Evolutionary conservation across 2,797 vertebrate genomes (phyloP).

Genomic region (Morus bassanus): DNA sequence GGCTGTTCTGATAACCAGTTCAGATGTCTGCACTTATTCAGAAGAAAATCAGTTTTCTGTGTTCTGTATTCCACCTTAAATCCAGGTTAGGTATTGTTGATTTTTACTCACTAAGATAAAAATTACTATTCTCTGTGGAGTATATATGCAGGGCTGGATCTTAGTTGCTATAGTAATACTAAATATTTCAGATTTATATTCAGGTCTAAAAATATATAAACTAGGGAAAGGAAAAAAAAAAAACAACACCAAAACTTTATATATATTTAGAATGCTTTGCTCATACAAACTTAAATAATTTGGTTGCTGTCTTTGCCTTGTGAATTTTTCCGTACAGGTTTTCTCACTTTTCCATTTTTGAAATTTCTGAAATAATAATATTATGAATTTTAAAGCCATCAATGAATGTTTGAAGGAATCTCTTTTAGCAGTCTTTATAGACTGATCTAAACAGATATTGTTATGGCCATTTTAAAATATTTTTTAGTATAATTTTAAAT

Average conservation of each 20-base stretch:
- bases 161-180: slow-evolving; percentile 37
- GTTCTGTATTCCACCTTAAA: not conserved
- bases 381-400: not conserved
- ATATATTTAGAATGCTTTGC: not conserved
- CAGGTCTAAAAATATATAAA: not conserved
- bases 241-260: not conserved
- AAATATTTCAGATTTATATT: not conserved
- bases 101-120: not conserved
- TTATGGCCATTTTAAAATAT: fast-evolving
- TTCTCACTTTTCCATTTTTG: not conserved
- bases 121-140: not conserved
- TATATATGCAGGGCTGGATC: not conserved
- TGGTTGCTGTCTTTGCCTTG: not conserved
- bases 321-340: not conserved
- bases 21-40: not conserved
- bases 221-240: not conserved
- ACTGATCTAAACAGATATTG: not conserved
- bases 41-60: not conserved
- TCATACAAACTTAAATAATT: not conserved
- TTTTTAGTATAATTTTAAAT: not conserved
- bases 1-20: not conserved
- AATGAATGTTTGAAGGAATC: not conserved
- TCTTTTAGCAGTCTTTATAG: not conserved
- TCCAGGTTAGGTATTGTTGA: not conserved
- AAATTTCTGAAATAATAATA: not conserved